Conservation (phyloP, 2,113 vertebrate genomes). For the Mesocricetus auratus region DNA sequence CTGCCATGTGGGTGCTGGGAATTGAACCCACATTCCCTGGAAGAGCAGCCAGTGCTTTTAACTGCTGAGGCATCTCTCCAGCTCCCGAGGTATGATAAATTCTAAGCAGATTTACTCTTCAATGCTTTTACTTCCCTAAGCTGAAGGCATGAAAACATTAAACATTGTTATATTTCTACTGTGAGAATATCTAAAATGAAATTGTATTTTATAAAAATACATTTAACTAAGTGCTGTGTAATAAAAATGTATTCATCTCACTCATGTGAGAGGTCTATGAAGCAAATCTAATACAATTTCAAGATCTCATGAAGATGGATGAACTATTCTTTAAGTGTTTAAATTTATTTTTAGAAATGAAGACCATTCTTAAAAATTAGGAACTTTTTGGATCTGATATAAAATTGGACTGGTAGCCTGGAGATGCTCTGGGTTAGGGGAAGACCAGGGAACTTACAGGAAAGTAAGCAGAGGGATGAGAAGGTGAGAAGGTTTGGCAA, state of each 20-base stretch:
- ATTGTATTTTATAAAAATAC: constrained; percentile 53
- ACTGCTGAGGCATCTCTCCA: neutral
- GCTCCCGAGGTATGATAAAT: neutral
- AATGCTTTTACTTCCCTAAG: constrained; percentile 40
- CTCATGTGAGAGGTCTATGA: neutral
- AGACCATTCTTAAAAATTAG: constrained; percentile 14
- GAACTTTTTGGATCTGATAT: constrained; percentile 2
- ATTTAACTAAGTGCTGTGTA: constrained; percentile 55
- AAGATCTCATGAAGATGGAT: neutral
- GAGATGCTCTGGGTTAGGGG: neutral
- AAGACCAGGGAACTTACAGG: neutral
- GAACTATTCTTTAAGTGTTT: neutral
- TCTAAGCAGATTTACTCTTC: constrained; percentile 45
- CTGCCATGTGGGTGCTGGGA: neutral
- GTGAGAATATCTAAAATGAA: constrained; percentile 43
- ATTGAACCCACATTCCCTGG: neutral
- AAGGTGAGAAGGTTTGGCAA: neutral
- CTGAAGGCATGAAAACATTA: neutral
- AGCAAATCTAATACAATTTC: neutral
- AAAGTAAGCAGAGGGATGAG: neutral
- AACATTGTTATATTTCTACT: constrained; percentile 55
- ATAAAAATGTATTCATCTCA: constrained; percentile 47
- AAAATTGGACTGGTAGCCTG: neutral
- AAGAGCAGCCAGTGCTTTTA: neutral
- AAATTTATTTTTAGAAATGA: constrained; percentile 18